Evolutionary conservation across 2,113 vertebrate genomes (phyloP).

Genomic region (Nestor notabilis): DNA sequence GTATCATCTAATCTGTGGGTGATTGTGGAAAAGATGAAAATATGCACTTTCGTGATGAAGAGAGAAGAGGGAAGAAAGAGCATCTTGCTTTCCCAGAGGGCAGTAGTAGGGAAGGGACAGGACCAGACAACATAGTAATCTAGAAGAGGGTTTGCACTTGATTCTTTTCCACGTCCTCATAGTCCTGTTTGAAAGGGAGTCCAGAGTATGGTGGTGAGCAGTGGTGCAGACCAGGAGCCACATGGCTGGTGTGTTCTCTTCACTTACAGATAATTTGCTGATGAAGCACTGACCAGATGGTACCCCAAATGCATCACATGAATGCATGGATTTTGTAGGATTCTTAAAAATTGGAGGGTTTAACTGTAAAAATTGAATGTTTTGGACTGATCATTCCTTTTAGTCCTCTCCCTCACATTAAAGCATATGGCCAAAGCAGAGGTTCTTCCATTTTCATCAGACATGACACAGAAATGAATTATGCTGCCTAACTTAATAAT

Average conservation of each 20-base stretch:
- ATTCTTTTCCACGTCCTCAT: not conserved
- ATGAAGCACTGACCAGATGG: not conserved
- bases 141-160: not conserved
- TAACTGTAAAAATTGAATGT: not conserved
- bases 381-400: not conserved
- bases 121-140: not conserved
- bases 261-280: rapidly evolving
- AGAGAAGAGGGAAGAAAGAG: not conserved
- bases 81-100: not conserved
- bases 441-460: not conserved
- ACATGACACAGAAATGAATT: not conserved
- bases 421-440: not conserved
- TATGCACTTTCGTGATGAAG: not conserved
- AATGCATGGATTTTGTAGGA: not conserved
- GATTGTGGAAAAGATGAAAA: not conserved
- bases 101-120: not conserved
- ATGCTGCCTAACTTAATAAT: not conserved
- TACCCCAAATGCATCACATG: not conserved
- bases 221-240: not conserved
- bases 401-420: not conserved
- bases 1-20: not conserved
- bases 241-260: not conserved
- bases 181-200: not conserved
- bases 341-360: not conserved
- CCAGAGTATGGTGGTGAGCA: rapidly evolving